Conservation (phyloP, 2,797 vertebrate species). For the Peromyscus nudipes region DNA sequence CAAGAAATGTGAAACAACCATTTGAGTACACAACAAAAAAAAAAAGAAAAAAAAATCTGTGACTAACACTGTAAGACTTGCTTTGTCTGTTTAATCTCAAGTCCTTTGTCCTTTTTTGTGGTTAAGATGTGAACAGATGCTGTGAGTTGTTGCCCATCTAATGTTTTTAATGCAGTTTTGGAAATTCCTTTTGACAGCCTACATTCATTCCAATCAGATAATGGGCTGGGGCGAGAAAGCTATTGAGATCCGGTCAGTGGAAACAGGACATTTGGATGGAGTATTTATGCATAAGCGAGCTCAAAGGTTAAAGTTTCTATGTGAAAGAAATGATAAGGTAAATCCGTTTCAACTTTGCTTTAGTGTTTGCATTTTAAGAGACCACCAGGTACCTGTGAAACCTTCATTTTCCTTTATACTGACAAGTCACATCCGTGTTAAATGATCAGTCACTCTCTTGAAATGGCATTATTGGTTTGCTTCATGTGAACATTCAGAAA, state of each 20-base stretch:
- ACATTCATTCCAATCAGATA: constrained; percentile 99
- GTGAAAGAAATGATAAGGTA: constrained; percentile 99
- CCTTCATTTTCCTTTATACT: constrained; percentile 83
- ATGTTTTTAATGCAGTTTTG: constrained; percentile 86
- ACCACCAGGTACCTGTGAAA: constrained; percentile 83
- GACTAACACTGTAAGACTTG: constrained; percentile 81
- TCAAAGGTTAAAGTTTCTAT: constrained; percentile 99
- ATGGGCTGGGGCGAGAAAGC: constrained; percentile 99
- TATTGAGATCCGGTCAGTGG: constrained; percentile 99
- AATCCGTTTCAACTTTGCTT: constrained; percentile 86
- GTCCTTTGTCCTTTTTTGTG: constrained; percentile 84
- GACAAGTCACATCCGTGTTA: constrained; percentile 82
- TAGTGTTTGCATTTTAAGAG: constrained; percentile 85
- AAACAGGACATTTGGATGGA: constrained; percentile 99
- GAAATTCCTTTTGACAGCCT: constrained; percentile 93
- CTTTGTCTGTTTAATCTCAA: constrained; percentile 81
- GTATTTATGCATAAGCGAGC: constrained; percentile 99
- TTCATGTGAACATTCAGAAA: constrained; percentile 72
- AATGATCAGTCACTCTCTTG: constrained; percentile 73
- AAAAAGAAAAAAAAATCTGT: constrained; percentile 70
- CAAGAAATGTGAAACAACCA: constrained; percentile 79
- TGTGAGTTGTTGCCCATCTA: constrained; percentile 79
- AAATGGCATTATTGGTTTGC: constrained; percentile 83
- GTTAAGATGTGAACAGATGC: constrained; percentile 86
- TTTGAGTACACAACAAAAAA: constrained; percentile 73